These are phyloP conservation scores for Drosophila pseudoobscura DNA, from an alignment of 1,140 invertebrate genomes.

Conservation along the genomic window DNA sequence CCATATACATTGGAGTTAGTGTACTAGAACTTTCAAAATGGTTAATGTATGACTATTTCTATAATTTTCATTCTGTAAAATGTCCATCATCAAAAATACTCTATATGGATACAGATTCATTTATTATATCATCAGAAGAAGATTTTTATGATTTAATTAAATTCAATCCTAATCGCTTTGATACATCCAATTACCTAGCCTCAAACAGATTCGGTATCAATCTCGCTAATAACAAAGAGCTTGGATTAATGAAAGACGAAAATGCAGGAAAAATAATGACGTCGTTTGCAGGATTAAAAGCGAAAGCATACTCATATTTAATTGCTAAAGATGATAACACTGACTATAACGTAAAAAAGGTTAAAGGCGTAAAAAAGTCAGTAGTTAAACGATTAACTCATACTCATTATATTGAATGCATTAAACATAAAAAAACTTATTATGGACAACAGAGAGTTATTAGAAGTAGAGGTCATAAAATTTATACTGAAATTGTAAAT, in stretches of 20 bases:
- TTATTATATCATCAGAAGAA: conserved; percentile 2
- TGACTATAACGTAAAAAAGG: not conserved
- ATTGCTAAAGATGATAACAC: not conserved
- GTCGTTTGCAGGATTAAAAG: not conserved
- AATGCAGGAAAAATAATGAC: not conserved
- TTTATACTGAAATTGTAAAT: too few relatives aligned
- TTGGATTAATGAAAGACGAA: conserved; percentile 1
- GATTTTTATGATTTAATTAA: not conserved
- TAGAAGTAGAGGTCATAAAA: too few relatives aligned
- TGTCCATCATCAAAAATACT: not conserved
- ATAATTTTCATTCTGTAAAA: not conserved
- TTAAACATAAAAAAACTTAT: too few relatives aligned
- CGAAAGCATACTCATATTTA: not conserved
- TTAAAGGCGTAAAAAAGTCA: not conserved
- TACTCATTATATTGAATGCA: too few relatives aligned
- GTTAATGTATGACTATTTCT: conserved; percentile 1
- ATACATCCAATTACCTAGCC: not conserved
- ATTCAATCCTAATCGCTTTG: not conserved
- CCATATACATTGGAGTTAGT: not conserved
- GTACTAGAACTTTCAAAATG: conserved; percentile 1
- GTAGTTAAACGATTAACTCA: too few relatives aligned
- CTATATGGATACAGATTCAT: conserved; percentile 2
- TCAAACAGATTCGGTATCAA: too few relatives aligned
- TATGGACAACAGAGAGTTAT: too few relatives aligned
- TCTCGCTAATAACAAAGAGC: not conserved